Conservation (phyloP, 2,113 vertebrate species). For the Chionis minor region DNA sequence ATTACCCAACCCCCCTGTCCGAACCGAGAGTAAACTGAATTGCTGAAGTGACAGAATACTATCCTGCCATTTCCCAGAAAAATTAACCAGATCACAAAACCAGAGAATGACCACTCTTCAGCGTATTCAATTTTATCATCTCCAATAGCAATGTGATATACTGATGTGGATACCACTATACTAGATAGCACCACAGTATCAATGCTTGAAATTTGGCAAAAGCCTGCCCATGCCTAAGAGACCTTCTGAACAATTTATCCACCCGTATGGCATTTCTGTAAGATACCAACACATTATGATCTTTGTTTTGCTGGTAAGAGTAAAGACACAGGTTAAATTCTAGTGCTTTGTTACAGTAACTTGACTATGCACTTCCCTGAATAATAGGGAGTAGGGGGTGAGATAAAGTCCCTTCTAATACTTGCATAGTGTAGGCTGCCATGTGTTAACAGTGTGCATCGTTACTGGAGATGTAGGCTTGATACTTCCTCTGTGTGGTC, state of each 20-base stretch:
- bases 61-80: neutral
- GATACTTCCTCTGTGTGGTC: neutral
- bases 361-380: neutral
- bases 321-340: neutral
- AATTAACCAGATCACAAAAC: neutral
- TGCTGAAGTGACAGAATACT: neutral
- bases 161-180: neutral
- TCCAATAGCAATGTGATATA: neutral
- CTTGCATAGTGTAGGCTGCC: neutral
- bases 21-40: neutral
- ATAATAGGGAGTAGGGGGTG: neutral
- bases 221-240: neutral
- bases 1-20: neutral
- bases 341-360: neutral
- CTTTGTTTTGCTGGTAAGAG: neutral
- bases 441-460: neutral
- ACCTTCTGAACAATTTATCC: neutral
- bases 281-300: neutral
- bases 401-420: neutral
- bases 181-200: neutral
- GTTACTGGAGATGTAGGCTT: neutral
- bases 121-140: neutral
- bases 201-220: neutral
- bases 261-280: neutral
- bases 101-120: neutral